A percentile compares a stretch with the other conserved stretches of the same genome.
phyloP scores from a whole-genome alignment of 1,140 invertebrate species.

The Drosophila pectinifera region DNA sequence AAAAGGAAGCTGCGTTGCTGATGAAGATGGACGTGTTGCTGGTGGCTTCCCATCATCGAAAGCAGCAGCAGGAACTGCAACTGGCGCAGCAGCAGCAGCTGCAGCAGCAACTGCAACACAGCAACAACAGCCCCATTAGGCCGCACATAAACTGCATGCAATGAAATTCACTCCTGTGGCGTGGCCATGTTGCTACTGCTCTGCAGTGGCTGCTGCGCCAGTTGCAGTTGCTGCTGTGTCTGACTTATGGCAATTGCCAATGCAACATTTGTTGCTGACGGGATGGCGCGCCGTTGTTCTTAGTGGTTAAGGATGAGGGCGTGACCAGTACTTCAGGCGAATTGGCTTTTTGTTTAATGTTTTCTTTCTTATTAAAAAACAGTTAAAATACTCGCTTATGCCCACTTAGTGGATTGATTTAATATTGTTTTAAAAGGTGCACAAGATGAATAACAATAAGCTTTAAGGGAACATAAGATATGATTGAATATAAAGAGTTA shows the following conservation, averaged over 20 bases:
- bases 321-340: constrained; percentile 19
- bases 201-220: constrained; percentile 29
- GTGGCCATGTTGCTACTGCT: constrained; percentile 79
- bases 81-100: constrained; percentile 21
- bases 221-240: constrained; percentile 48
- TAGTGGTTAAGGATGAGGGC: constrained; percentile 43
- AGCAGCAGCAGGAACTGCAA: constrained; percentile 28
- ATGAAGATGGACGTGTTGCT: constrained; percentile 83
- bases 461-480: too few relatives aligned
- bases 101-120: constrained; percentile 23
- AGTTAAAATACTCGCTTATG: not conserved
- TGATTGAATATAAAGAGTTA: too few relatives aligned
- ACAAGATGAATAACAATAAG: too few relatives aligned
- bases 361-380: too few relatives aligned
- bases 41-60: constrained; percentile 74
- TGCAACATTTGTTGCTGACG: constrained; percentile 78
- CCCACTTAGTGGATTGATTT: too few relatives aligned
- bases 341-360: too few relatives aligned
- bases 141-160: constrained; percentile 80
- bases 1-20: constrained; percentile 38
- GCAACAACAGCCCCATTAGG: constrained; percentile 76
- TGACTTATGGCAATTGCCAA: constrained; percentile 84
- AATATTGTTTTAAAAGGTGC: too few relatives aligned
- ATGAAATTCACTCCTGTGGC: constrained; percentile 73
- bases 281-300: constrained; percentile 11